A percentile compares a stretch with the other conserved stretches of the same genome.
Conservation (phyloP, 2,113 vertebrate genomes). For the Empidonax traillii region DNA sequence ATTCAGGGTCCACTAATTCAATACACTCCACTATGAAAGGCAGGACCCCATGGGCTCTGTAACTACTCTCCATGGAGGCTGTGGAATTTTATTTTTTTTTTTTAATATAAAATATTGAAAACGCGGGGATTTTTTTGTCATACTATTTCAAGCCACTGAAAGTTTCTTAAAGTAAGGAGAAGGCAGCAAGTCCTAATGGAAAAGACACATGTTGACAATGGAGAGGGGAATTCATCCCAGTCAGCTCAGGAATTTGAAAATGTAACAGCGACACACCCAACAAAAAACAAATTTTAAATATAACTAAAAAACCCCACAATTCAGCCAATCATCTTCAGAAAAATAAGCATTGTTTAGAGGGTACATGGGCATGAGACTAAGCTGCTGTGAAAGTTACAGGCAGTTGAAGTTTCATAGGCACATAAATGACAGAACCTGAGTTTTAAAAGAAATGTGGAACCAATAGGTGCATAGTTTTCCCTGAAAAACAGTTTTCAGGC, state of each 20-base stretch:
- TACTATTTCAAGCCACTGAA: neutral
- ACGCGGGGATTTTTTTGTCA: neutral
- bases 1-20: neutral
- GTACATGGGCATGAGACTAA: neutral
- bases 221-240: neutral
- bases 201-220: slow-evolving; percentile 17
- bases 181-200: neutral
- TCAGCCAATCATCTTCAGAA: neutral
- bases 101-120: neutral
- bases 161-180: neutral
- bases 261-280: neutral
- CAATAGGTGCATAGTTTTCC: neutral
- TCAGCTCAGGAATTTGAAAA: slow-evolving; percentile 8
- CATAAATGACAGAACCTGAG: neutral
- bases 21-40: neutral
- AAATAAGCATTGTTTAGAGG: neutral
- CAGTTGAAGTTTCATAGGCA: neutral
- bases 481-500: neutral
- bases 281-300: neutral
- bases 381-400: neutral
- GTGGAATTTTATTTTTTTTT: neutral
- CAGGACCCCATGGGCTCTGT: neutral
- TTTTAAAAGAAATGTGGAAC: neutral
- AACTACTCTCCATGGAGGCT: neutral
- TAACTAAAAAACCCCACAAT: neutral